Base-by-base conservation (phyloP, 2,888 invertebrate genomes). In the Clunio marinus region DNA sequence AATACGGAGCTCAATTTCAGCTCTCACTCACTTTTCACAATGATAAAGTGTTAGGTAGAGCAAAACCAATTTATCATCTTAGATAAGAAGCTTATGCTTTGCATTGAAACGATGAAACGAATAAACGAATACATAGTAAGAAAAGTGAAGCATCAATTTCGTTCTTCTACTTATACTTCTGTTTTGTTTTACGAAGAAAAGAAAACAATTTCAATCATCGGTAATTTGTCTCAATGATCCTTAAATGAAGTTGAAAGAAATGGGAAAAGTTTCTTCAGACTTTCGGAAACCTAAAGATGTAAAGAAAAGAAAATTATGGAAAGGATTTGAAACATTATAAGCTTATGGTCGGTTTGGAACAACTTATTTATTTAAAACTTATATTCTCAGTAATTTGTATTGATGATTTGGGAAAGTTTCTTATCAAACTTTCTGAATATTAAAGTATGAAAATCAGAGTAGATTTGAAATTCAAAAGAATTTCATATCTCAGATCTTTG, bases 21-120 rank as follows among this genome's bases (percentile, higher is more conserved):
- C 51, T 51, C 51, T 7, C 51, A 32, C n/a, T n/a, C n/a, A n/a
- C n/a, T n/a, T n/a, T 32, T 32, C 35, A 51, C 51, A 22, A 51
- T 51, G 51, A 51, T 22, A 51, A 51, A 51, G 51, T 51, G 51
- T 51, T 51, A 51, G 51, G 51, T 51, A 51, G 51, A 2, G 13
- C 8, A 51, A 25, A 57, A 57, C 8, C 57, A 57, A 57, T 57
- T 57, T 57, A 57, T 57, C 57, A 57, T 57, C 27, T 8, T 2
- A 57, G 57, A 57, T 57, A 57, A 57, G 57, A 57, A 57, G 57
- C 57, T 57, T 57, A 57, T 15, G 57, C 57, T 20, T n/a, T 51
- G 51, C 51, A 51, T 22, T 17, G 51, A 22, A 51, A 51, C 51
- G 51, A 22, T 51, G 51, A 51, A 51, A 51, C 4, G 4, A 8